Percentiles rank a stretch among this genome's conserved stretches.
Conservation (phyloP, 2,888 invertebrate genomes). For the Phyto melanocephala region DNA sequence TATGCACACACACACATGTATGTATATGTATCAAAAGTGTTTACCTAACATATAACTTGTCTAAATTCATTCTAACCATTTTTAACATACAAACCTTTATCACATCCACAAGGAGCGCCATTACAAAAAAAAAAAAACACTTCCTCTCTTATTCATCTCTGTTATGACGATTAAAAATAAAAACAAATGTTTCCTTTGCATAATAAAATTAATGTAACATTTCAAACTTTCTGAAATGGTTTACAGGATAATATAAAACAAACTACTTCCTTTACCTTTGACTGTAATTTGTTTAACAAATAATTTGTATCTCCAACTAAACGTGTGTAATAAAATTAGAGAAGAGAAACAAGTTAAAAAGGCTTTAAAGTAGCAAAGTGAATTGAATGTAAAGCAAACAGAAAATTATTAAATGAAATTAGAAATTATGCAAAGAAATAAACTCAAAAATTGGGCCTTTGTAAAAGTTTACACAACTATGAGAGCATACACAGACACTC, state of each 20-base stretch:
- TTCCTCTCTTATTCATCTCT: neutral
- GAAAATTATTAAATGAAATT: slow-evolving; percentile 8
- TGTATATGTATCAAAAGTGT: too few relatives aligned
- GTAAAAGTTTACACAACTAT: neutral
- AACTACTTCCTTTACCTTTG: slow-evolving; percentile 13
- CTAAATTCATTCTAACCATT: too few relatives aligned
- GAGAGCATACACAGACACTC: neutral
- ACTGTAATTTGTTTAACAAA: slow-evolving; percentile 35
- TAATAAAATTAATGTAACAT: too few relatives aligned
- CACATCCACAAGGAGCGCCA: too few relatives aligned
- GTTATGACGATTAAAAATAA: neutral
- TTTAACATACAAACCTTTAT: too few relatives aligned
- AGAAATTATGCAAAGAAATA: neutral
- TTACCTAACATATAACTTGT: too few relatives aligned
- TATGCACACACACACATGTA: too few relatives aligned
- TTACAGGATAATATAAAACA: neutral
- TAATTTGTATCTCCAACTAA: slow-evolving; percentile 30
- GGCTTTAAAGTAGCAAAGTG: neutral
- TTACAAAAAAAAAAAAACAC: too few relatives aligned
- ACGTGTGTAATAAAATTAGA: neutral
- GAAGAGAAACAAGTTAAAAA: neutral
- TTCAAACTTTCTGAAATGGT: neutral
- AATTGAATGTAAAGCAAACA: neutral
- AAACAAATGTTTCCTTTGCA: too few relatives aligned
- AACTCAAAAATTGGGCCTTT: slow-evolving; percentile 19